A percentile compares a stretch with the other conserved stretches of the same genome.
phyloP scores from a whole-genome alignment of 2,797 vertebrate genomes.

The Rhabdomys pumilio region DNA sequence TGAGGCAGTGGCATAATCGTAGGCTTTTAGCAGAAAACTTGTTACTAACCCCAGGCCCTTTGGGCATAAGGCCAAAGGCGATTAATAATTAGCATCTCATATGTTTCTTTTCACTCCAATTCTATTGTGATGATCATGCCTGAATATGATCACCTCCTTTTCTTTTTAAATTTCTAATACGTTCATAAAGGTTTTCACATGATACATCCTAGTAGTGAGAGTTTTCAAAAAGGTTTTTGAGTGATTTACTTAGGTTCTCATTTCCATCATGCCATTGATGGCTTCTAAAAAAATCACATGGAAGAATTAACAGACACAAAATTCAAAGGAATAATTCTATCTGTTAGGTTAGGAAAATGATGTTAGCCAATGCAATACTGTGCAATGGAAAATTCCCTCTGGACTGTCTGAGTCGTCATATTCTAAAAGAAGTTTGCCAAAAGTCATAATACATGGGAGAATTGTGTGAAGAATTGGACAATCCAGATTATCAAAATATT shows the following conservation, averaged over 20 bases:
- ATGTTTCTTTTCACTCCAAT: neutral
- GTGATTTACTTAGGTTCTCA: neutral
- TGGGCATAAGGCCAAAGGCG: neutral
- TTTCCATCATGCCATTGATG: neutral
- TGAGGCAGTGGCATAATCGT: neutral
- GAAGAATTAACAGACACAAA: neutral
- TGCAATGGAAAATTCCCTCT: neutral
- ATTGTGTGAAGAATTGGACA: neutral
- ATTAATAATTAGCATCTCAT: neutral
- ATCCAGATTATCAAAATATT: neutral
- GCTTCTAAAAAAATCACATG: neutral
- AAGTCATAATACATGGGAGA: neutral
- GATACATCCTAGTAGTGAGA: neutral
- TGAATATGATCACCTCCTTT: neutral
- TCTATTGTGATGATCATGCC: neutral
- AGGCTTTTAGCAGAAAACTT: neutral
- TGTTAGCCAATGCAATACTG: neutral
- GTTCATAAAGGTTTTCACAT: neutral
- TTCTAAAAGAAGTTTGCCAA: neutral
- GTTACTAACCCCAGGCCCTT: neutral
- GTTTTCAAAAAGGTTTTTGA: neutral
- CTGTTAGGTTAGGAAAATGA: neutral
- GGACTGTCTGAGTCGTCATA: neutral
- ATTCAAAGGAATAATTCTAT: neutral
- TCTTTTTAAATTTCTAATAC: neutral